Evolutionary conservation across 2,888 invertebrate genomes (phyloP).

Genomic region (Caradrina clavipalpis): DNA sequence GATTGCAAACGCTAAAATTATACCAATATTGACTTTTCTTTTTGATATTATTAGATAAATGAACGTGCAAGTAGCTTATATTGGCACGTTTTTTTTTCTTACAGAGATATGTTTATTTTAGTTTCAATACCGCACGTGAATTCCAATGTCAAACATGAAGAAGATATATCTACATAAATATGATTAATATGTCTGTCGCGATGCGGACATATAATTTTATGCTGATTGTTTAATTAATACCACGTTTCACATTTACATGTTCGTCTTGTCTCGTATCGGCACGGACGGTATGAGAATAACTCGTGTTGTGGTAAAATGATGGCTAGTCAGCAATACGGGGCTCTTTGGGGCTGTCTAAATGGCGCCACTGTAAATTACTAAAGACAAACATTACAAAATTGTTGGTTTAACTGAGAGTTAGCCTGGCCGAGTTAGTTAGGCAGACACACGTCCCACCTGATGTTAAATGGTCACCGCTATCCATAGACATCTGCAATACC

Average conservation of each 20-base stretch:
- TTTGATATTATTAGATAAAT: not conserved
- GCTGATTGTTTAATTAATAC: conserved; percentile 38
- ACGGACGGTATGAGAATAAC: conserved; percentile 12
- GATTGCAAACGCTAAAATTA: not conserved
- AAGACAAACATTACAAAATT: too few relatives aligned
- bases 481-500: too few relatives aligned
- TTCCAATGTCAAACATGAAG: conserved; percentile 47
- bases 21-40: conserved; percentile 27
- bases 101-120: conserved; percentile 35
- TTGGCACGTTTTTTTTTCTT: conserved; percentile 48
- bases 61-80: conserved; percentile 36
- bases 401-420: too few relatives aligned
- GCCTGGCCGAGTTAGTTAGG: too few relatives aligned
- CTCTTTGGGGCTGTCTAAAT: too few relatives aligned
- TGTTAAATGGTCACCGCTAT: too few relatives aligned
- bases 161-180: conserved; percentile 31
- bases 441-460: too few relatives aligned
- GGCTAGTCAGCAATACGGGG: not conserved
- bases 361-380: too few relatives aligned
- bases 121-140: conserved; percentile 56
- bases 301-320: not conserved
- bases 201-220: conserved; percentile 47
- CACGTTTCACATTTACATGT: conserved; percentile 35
- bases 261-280: conserved; percentile 9
- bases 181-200: conserved; percentile 43